Evolutionary conservation across 1,140 invertebrate species (phyloP), one percentile per base, ranked within the genome.

Genomic region (Laupala kohalensis): DNA sequence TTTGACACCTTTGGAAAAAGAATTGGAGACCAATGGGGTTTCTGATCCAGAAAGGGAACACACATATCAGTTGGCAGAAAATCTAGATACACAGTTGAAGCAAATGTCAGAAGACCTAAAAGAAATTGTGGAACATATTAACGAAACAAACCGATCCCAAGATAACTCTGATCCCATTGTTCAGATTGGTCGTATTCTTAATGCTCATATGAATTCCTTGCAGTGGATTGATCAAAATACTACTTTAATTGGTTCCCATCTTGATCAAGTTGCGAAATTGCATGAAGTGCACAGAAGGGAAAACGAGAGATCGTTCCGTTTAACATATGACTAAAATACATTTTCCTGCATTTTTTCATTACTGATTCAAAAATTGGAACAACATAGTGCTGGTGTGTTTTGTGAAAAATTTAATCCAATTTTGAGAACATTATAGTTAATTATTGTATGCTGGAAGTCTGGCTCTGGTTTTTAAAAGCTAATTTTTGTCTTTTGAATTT

Each of bases 181-280:
- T 9, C 94, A 96, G 82, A 94, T 98, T 74, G 90, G 93, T 3
- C 92, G 92, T 75, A 96, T 98, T 75, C 82, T 98, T 0, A 98
- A 97, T 81, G 94, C 95, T 0, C 96, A 98, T 77, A 97, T 97
- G 90, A 95, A 95, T 73, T 95, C 94, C 0, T 84, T 98, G 75
- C 93, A 97, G 75, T 97, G 94, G 93, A 88, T 98, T 29, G 92
- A 95, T 78, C 85, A 89, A 71, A 89, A 88, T 64, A 90, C 90
- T 4, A 84, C 87, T 0, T 81, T 89, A 70, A 86, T 96, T 25
- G 89, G 87, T 66, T 87, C 87, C 24, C 89, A 91, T 77, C 85
- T 95, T 62, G 93, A 96, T 75, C 90, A 93, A 67, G 88, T 96
- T 25, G 86, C 89, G 64, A 90, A 92, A 75, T 87, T 92, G 76